Percentiles rank a stretch among this genome's conserved stretches.
Evolutionary conservation across 2,113 vertebrate genomes (phyloP).

Genomic region (Grammomys surdaster): DNA sequence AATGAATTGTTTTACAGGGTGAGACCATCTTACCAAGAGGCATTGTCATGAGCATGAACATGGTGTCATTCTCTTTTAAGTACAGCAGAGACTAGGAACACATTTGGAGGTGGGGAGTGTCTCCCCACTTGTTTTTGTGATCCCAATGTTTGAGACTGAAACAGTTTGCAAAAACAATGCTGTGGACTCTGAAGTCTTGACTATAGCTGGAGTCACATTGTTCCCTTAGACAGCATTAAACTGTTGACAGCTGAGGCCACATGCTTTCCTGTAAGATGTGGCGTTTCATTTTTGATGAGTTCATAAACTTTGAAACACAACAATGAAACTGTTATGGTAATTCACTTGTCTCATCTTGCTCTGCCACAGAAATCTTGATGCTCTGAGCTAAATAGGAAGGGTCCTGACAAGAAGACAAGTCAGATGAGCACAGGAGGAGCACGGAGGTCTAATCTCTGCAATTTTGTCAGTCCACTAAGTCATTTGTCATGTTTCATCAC

Average conservation of each 20-base stretch:
- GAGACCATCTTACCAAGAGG: slow-evolving; percentile 75
- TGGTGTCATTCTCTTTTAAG: slow-evolving; percentile 74
- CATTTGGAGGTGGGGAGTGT: slow-evolving; percentile 72
- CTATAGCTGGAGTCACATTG: slow-evolving; percentile 44
- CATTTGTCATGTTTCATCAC: slow-evolving; percentile 79
- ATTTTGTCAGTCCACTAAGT: slow-evolving; percentile 67
- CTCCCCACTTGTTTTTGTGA: slow-evolving; percentile 78
- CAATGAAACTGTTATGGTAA: slow-evolving; percentile 70
- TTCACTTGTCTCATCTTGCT: neutral
- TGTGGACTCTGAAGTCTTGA: slow-evolving; percentile 16
- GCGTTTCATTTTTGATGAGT: slow-evolving; percentile 61
- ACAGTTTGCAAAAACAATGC: neutral
- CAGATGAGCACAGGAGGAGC: neutral
- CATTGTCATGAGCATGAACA: slow-evolving; percentile 64
- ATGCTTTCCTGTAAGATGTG: slow-evolving; percentile 78
- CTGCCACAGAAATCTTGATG: neutral
- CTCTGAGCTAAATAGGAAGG: neutral
- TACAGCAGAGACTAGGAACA: neutral
- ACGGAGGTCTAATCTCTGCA: slow-evolving; percentile 66
- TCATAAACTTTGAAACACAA: slow-evolving; percentile 77
- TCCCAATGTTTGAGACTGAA: neutral
- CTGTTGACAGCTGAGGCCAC: slow-evolving; percentile 75
- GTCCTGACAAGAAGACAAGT: neutral
- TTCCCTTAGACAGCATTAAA: slow-evolving; percentile 63
- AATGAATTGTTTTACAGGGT: slow-evolving; percentile 78